Base-by-base conservation (phyloP, 2,113 vertebrate species). In the Pachypanchax playfairii region DNA sequence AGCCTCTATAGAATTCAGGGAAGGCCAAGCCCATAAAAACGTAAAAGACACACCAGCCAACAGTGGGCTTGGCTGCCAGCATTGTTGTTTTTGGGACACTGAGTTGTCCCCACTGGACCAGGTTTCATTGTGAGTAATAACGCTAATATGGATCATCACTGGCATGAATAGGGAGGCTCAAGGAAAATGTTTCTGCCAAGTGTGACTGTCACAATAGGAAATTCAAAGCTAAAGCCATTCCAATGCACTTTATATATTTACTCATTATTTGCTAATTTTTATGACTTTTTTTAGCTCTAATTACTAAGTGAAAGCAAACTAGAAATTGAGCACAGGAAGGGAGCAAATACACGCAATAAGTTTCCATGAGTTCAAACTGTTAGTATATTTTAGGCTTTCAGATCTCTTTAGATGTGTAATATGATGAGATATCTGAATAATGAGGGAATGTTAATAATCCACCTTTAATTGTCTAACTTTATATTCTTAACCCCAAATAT, bases 1-100 rank as follows among this genome's bases (percentile, higher is more conserved):
- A 90, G 83, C 83, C 85, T 91, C 88, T 88, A 89, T 90, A 92
- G 90, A n/a, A n/a, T n/a, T n/a, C 83, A 84, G 83, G 80, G 88
- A 92, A 91, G 90, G 91, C 88, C 90, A 88, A 76, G 71, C 77
- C 82, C 90, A 87, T 92, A 91, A 93, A 92, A 90, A 82, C 75
- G 64, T 90, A 89, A 91, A 92, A 89, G 84, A 83, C 54, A 50
- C 68, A 77, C 72, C 55, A 14, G 59, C 60, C 7, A 82, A 84
- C 83, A 85, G 77, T 80, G 77, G 80, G 84, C 75, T 72, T 56
- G 75, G 67, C 77, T 87, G 67, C 77, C 82, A 71, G 77, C 56
- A 88, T 90, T 91, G 88, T 92, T 90, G 73, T 87, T 79, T 78
- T 9, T 73, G 82, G 87, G 86, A 86, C 67, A 49, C 53, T 43